A percentile compares a stretch with the other conserved stretches of the same genome.
phyloP scores from a whole-genome alignment of 2,113 vertebrate genomes.

The Limnothrissa miodon region DNA sequence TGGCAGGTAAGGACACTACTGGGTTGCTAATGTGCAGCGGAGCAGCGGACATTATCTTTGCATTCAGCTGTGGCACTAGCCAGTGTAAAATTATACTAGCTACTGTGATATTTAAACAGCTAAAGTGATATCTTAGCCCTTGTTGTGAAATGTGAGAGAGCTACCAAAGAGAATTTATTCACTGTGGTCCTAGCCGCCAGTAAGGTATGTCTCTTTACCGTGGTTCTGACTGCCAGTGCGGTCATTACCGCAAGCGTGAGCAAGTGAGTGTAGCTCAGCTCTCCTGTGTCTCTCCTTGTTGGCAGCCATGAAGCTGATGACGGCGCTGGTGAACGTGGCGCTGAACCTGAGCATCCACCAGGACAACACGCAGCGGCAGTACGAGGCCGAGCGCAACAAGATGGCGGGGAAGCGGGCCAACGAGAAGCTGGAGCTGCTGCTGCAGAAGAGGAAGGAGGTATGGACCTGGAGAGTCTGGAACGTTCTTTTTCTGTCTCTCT shows the following conservation, averaged over 20 bases:
- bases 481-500: neutral
- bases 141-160: neutral
- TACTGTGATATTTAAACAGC: too few relatives aligned
- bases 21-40: neutral
- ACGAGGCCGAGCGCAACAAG: slow-evolving; percentile 98
- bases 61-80: neutral
- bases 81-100: too few relatives aligned
- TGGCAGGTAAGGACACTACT: neutral
- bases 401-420: slow-evolving; percentile 97
- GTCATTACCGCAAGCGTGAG: too few relatives aligned
- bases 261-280: neutral
- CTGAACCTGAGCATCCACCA: slow-evolving; percentile 99
- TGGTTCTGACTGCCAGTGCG: neutral
- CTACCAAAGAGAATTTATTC: too few relatives aligned
- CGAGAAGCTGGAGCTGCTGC: slow-evolving; percentile 93
- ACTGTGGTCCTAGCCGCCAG: too few relatives aligned
- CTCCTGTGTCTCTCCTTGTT: slow-evolving; percentile 22
- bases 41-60: neutral
- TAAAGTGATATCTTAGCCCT: neutral
- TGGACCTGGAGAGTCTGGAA: slow-evolving; percentile 20
- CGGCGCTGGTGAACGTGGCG: slow-evolving; percentile 96
- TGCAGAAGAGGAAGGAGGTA: slow-evolving; percentile 98
- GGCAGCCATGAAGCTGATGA: slow-evolving; percentile 99
- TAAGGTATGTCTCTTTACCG: neutral
- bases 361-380: slow-evolving; percentile 98